phyloP scores from a whole-genome alignment of 2,888 invertebrate genomes.

The Chirona hameri region DNA sequence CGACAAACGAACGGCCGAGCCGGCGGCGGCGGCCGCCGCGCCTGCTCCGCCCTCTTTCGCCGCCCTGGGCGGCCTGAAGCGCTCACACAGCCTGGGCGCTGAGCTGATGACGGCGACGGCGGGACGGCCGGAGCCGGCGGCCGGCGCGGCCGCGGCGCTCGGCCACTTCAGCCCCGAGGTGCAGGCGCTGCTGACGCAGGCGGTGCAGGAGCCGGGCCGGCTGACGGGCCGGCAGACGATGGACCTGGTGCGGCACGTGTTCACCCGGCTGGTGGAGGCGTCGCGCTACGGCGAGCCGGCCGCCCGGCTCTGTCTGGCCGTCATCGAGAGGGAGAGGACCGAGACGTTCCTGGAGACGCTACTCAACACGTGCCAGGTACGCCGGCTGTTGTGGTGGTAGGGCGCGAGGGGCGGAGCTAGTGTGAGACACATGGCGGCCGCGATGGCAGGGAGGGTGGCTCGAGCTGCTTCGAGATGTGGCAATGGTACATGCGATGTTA shows the following conservation, averaged over 20 bases:
- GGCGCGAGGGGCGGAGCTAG: no score
- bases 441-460: no score
- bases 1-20: constrained; percentile 33
- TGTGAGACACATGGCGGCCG: background rate
- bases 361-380: constrained; percentile 72
- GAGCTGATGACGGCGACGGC: constrained; percentile 68
- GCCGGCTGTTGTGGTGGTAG: no score
- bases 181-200: constrained; percentile 68
- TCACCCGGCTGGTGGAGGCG: constrained; percentile 75
- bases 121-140: constrained; percentile 57
- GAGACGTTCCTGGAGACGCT: constrained; percentile 86
- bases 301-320: constrained; percentile 77
- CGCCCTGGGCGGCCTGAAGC: constrained; percentile 51
- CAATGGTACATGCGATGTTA: no score
- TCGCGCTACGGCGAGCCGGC: constrained; percentile 74
- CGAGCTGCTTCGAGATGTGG: no score
- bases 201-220: constrained; percentile 71
- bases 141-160: constrained; percentile 52
- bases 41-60: constrained; percentile 13
- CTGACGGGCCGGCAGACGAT: constrained; percentile 69
- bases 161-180: constrained; percentile 70
- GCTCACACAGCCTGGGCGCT: constrained; percentile 78
- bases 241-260: constrained; percentile 77
- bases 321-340: constrained; percentile 78
- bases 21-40: constrained; percentile 27